Evolutionary conservation across 2,888 invertebrate genomes (phyloP), one percentile per base, ranked within the genome.

Genomic region (Agrilus mali): DNA sequence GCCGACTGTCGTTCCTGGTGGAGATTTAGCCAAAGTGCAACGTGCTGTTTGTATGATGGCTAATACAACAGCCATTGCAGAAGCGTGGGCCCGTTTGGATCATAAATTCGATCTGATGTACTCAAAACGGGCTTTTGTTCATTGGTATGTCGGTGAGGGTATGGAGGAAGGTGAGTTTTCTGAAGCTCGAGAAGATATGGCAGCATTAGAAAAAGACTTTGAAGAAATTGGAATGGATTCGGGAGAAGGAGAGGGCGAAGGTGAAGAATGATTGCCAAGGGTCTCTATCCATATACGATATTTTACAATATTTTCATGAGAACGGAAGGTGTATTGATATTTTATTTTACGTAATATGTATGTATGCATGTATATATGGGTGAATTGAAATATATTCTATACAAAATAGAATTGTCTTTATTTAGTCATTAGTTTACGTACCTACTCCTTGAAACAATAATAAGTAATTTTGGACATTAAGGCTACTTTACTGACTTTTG

Each of bases 131-230:
- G 79, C 79, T 38, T 80, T 81, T 56, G 79, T 80, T 35, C 79
- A 80, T 59, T 81, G 84, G 88, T 88, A 82, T 65, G 82, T 80
- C 36, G 83, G 82, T 36, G 83, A 84, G 60, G 84, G 83, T 48
- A 83, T 83, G 82, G 82, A 82, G 57, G 82, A 82, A 61, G 84
- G 83, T 1, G 85, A 85, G 62, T 85, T 86, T 65, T 74, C 80
- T 6, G 84, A 86, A 61, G 84, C 84, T 31, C 71, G 84, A 20
- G 84, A 85, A 58, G 83, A 85, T 66, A 69, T 85, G 47, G 80
- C 75, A 45, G 77, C 78, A 16, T 67, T 82, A 1, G 82, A 82
- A 61, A 72, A 78, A 53, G 81, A 82, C 56, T 81, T 81, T 64
- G 79, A 80, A 55, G 81, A 82, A 60, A 80, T 81, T 20, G 80